These are phyloP conservation scores for Machimus rusticus DNA, from an alignment of 2,888 invertebrate species.

Conservation along the genomic window DNA sequence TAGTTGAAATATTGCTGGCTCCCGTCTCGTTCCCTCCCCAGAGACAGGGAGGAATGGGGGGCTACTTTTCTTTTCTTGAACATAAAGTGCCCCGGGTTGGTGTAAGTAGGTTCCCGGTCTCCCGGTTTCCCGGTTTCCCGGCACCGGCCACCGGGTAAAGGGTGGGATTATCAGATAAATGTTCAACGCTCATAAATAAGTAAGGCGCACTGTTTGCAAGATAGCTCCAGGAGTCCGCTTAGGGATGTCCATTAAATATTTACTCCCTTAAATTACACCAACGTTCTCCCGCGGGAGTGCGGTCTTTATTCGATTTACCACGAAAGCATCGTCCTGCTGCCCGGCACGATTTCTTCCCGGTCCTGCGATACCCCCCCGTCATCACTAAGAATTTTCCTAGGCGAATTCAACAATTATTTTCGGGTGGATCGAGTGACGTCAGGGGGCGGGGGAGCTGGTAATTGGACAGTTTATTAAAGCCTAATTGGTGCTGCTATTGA, in stretches of 20 bases:
- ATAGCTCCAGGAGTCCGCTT: background rate
- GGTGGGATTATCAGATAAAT: constrained; percentile 25
- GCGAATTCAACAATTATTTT: background rate
- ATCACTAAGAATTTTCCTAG: background rate
- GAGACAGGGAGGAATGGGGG: background rate
- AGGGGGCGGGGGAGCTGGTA: background rate
- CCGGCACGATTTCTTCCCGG: background rate
- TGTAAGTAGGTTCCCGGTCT: background rate
- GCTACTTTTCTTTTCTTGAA: background rate
- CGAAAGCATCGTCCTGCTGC: background rate
- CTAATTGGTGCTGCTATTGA: background rate
- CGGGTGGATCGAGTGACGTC: background rate
- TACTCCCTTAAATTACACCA: background rate
- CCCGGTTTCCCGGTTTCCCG: background rate
- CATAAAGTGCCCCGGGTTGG: background rate
- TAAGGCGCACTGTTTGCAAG: background rate
- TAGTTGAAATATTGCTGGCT: background rate
- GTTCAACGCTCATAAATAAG: constrained; percentile 11
- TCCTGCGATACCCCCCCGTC: background rate
- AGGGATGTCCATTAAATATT: background rate
- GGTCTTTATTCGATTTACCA: background rate
- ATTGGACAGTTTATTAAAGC: background rate
- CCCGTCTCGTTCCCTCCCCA: background rate
- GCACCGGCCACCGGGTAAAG: background rate
- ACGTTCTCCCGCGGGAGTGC: background rate